Percentiles rank a stretch among this genome's conserved stretches.
Evolutionary conservation across 2,797 vertebrate species (phyloP).

Genomic region (Myotis pilosus): DNA sequence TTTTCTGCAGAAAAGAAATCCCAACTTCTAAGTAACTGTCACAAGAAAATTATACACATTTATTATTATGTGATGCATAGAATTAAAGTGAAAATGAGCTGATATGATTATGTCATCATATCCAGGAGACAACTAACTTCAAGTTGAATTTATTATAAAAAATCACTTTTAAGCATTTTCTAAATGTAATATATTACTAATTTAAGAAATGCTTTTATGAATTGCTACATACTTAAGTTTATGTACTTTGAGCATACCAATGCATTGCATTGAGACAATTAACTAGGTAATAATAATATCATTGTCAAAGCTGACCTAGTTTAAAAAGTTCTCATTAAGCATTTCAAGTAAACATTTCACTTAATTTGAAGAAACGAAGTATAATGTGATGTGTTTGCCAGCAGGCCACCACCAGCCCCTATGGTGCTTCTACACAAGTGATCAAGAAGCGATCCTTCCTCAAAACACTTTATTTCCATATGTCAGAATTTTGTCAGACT

Average conservation of each 20-base stretch:
- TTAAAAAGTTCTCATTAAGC: not conserved
- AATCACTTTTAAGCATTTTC: constrained; percentile 5
- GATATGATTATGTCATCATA: not conserved
- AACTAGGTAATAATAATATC: not conserved
- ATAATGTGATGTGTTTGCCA: not conserved
- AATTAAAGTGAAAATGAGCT: constrained; percentile 35
- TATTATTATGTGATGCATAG: not conserved
- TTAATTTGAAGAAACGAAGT: not conserved
- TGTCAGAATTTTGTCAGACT: not conserved
- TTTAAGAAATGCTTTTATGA: constrained; percentile 24
- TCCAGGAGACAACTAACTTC: not conserved
- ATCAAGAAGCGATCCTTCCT: not conserved
- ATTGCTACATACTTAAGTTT: not conserved
- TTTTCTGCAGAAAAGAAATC: not conserved
- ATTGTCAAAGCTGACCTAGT: not conserved
- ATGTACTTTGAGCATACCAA: not conserved
- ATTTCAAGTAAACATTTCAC: not conserved
- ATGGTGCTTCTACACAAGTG: not conserved
- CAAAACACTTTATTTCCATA: not conserved
- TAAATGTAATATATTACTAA: constrained; percentile 2
- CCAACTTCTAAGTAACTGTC: constrained; percentile 17
- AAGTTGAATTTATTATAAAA: constrained; percentile 36
- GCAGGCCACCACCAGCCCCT: not conserved
- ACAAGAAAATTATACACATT: constrained; percentile 1
- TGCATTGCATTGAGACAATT: not conserved